Base-by-base conservation (phyloP, 1,140 invertebrate genomes). In the Drosophila pseudoananassae region DNA sequence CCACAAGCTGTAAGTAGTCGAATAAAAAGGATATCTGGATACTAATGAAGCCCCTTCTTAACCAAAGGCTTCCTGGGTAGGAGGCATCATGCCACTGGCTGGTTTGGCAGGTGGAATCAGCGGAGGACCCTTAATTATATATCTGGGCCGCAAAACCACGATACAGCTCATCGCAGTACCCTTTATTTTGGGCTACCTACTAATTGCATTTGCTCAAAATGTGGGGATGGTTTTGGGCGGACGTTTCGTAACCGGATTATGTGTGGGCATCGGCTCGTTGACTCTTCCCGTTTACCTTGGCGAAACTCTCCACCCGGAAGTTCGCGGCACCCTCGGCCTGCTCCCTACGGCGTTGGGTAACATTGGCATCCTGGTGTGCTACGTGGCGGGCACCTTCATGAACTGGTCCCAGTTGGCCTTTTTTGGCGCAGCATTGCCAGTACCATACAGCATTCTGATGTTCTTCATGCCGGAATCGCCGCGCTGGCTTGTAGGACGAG, bases 321-420 rank as follows among this genome's bases (percentile, higher is more conserved):
- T 98, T 1, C 92, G 98, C 55, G 98, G 98, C 8, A 95, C 96
- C 3, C 92, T 98, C 5, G 97, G 97, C 15, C 92, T 98, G 31
- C 92, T 98, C 60, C 97, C 97, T 0, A 98, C 98, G n/a, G 96
- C 96, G 0, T 95, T 98, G 61, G 98, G 98, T 91, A 98, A 98
- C 78, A 95, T 96, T 51, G 94, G 97, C 65, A 97, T 98, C 55
- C 92, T 98, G 4, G 12, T 97, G 1, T 95, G 96, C 77, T 98
- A 95, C 91, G 91, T 95, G 1, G 94, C 94, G 7, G 97, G 97
- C 20, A 95, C 94, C 63, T 96, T 95, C 75, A 90, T 97, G 17
- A 92, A 96, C 77, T 98, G 97, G 97, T 95, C 94, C 12, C 88
- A 94, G 45, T 92, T 98, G 31, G 97, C 97, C 4, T 93, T 95